These are phyloP conservation scores for Eremophila alpestris DNA, from an alignment of 2,797 vertebrate species.

Conservation along the genomic window DNA sequence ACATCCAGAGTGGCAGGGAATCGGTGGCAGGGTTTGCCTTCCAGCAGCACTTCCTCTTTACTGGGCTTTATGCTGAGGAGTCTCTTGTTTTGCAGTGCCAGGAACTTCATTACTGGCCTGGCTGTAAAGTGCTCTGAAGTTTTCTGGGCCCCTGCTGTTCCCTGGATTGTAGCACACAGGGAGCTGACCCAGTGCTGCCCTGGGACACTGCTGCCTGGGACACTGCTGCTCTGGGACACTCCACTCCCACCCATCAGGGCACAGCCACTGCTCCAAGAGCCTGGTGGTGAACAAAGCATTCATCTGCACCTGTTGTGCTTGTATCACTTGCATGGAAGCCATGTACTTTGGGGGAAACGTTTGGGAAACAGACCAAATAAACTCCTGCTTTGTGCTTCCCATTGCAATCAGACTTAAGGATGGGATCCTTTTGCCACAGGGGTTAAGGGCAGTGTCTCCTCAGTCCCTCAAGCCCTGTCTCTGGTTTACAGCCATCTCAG, in stretches of 20 bases:
- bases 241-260: accelerated
- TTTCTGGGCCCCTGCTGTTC: background rate
- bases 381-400: background rate
- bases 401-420: background rate
- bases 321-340: background rate
- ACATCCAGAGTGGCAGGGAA: background rate
- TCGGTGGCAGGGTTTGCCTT: background rate
- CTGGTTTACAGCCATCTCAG: background rate
- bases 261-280: background rate
- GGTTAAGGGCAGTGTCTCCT: background rate
- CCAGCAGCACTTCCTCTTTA: background rate
- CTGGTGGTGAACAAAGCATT: background rate
- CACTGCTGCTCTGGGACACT: background rate
- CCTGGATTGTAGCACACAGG: background rate
- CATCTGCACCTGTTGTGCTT: background rate
- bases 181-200: background rate
- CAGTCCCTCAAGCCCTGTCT: background rate
- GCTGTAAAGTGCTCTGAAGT: background rate
- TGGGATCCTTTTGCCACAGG: background rate
- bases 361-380: background rate
- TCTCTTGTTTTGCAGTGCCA: background rate
- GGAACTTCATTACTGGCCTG: background rate
- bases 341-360: background rate
- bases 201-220: background rate
- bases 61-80: background rate